Percentiles rank a stretch among this genome's conserved stretches.
Evolutionary conservation across 2,797 vertebrate species (phyloP).

Genomic region (Microcaecilia unicolor): DNA sequence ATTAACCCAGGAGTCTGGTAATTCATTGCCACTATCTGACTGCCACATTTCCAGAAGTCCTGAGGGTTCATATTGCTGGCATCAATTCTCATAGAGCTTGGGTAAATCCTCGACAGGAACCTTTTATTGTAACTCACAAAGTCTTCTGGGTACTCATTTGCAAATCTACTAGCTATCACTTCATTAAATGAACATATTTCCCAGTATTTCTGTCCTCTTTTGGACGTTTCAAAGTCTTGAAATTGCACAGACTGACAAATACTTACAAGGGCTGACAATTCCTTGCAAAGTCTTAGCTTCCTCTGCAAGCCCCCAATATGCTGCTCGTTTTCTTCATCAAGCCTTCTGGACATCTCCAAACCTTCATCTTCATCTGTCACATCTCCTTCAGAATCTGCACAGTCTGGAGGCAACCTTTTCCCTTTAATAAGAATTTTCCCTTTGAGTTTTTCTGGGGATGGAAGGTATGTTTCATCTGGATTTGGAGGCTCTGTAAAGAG

Average conservation of each 20-base stretch:
- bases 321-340: conserved; percentile 61
- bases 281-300: conserved; percentile 64
- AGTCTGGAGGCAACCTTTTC: conserved; percentile 64
- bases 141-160: conserved; percentile 83
- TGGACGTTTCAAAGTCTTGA: conserved; percentile 73
- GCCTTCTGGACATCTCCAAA: conserved; percentile 66
- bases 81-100: conserved; percentile 85
- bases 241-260: conserved; percentile 79
- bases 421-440: conserved; percentile 81
- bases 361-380: conserved; percentile 84
- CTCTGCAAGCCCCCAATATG: conserved; percentile 57
- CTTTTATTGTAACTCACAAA: conserved; percentile 86
- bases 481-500: conserved; percentile 63
- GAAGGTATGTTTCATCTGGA: conserved; percentile 67
- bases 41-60: conserved; percentile 92
- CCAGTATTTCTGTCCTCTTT: conserved; percentile 76
- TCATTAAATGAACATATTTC: conserved; percentile 88
- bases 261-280: conserved; percentile 78
- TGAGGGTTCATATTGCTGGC: conserved; percentile 93
- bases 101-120: conserved; percentile 78
- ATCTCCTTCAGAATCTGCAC: conserved; percentile 64
- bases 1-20: conserved; percentile 85
- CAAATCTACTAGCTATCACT: conserved; percentile 75
- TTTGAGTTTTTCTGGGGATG: conserved; percentile 80
- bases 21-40: conserved; percentile 91